Percentiles rank a stretch among this genome's conserved stretches.
Conservation (phyloP, 1,140 invertebrate genomes). For the Drosophila subpulchrella region DNA sequence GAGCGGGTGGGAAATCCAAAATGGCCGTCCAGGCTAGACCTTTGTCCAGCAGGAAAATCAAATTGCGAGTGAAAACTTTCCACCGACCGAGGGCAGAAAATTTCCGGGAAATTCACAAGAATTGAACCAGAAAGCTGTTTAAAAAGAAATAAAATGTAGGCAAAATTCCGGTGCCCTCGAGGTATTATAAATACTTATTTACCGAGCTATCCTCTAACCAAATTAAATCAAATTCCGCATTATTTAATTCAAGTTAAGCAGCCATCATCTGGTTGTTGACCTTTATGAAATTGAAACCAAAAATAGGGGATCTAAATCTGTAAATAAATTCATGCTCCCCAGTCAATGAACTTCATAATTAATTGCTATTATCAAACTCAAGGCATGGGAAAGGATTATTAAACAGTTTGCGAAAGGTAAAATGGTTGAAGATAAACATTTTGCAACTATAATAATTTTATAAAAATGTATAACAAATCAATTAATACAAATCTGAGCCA, state of each 20-base stretch:
- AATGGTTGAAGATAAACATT: background rate
- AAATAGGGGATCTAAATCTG: background rate
- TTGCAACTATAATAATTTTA: background rate
- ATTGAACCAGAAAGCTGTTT: background rate
- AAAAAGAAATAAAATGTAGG: background rate
- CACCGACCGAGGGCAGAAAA: slow-evolving; percentile 14
- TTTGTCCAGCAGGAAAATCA: slow-evolving; percentile 41
- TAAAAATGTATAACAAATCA: no score
- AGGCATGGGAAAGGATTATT: no score
- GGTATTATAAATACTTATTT: background rate
- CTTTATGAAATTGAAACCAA: background rate
- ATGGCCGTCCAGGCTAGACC: slow-evolving; percentile 60
- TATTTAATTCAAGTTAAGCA: background rate
- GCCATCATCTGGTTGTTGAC: background rate
- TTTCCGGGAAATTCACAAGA: slow-evolving; percentile 4
- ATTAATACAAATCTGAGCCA: no score
- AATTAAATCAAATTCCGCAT: slow-evolving; percentile 6
- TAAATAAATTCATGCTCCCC: background rate
- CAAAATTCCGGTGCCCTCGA: background rate
- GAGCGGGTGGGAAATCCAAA: slow-evolving; percentile 51
- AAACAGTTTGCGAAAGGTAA: no score
- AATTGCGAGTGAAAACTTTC: slow-evolving; percentile 27
- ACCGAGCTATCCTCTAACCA: background rate
- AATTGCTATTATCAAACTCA: background rate
- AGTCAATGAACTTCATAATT: slow-evolving; percentile 1